Evolutionary conservation across 37 sponge, comb jelly and placozoan species (phyloP).

Genomic region (Aplysina aerophoba): DNA sequence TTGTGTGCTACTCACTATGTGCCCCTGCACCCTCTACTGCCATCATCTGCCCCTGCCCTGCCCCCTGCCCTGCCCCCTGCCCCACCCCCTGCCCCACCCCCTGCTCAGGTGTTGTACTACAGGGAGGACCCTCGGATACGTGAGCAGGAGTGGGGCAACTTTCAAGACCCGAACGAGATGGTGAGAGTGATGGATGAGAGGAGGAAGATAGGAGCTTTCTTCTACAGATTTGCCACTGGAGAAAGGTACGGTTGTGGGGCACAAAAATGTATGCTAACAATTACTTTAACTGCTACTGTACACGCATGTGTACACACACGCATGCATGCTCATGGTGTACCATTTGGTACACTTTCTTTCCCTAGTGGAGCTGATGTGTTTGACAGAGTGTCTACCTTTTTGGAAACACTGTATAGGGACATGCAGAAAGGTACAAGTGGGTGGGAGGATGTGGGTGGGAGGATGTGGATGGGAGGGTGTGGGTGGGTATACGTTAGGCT

Average conservation of each 20-base stretch:
- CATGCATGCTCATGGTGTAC: neutral
- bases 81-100: conserved; percentile 2
- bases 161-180: conserved; percentile 67
- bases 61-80: neutral
- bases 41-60: neutral
- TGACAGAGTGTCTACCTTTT: conserved; percentile 85
- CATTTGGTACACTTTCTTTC: neutral
- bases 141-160: conserved; percentile 93
- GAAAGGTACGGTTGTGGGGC: conserved; percentile 61
- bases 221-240: conserved; percentile 83
- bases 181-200: conserved; percentile 54
- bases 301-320: neutral
- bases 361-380: conserved; percentile 91
- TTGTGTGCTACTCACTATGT: too few species aligned
- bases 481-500: too few species aligned
- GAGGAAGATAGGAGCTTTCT: conserved; percentile 79
- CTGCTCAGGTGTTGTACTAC: conserved; percentile 55
- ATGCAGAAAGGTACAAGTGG: conserved; percentile 71
- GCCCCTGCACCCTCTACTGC: neutral
- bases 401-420: conserved; percentile 86
- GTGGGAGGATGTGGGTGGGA: neutral
- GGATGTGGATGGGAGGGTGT: too few species aligned
- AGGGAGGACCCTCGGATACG: conserved; percentile 81
- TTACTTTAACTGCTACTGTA: too few species aligned
- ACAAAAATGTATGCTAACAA: too few species aligned